Percentiles rank a stretch among this genome's conserved stretches.
Evolutionary conservation across 2,797 vertebrate species (phyloP).

Genomic region (Ataeniobius toweri): DNA sequence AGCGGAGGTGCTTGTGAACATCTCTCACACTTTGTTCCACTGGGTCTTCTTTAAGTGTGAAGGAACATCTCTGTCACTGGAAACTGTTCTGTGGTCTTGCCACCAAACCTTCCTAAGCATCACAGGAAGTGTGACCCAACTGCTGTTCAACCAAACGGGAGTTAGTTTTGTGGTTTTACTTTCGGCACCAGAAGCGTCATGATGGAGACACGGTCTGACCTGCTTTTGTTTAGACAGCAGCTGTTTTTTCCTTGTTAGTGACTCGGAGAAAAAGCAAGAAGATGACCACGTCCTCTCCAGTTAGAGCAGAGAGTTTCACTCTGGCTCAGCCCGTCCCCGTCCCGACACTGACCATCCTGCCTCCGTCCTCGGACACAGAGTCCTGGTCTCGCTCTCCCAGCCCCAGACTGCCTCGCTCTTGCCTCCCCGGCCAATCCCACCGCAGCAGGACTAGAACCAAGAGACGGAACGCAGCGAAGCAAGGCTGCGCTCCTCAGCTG

Average conservation of each 20-base stretch:
- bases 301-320: constrained; percentile 40
- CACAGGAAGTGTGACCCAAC: not conserved
- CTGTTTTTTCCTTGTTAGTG: not conserved
- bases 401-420: constrained; percentile 59
- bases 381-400: constrained; percentile 82
- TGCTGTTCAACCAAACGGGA: not conserved
- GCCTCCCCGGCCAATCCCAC: constrained; percentile 43
- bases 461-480: constrained; percentile 44
- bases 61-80: not conserved
- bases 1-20: too few relatives aligned
- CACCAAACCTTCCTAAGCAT: not conserved
- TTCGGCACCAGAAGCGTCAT: not conserved
- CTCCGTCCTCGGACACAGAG: constrained; percentile 80
- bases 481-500: constrained; percentile 13
- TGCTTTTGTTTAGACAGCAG: too few relatives aligned
- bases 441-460: constrained; percentile 57
- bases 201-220: not conserved
- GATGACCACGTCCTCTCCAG: constrained; percentile 66
- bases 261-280: not conserved
- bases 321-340: constrained; percentile 65
- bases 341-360: constrained; percentile 76
- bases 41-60: not conserved
- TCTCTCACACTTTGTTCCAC: not conserved
- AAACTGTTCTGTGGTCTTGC: not conserved
- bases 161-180: not conserved